A percentile compares a stretch with the other conserved stretches of the same genome.
Conservation (phyloP, 23 tunicate genomes). For the Trididemnum nubilum region DNA sequence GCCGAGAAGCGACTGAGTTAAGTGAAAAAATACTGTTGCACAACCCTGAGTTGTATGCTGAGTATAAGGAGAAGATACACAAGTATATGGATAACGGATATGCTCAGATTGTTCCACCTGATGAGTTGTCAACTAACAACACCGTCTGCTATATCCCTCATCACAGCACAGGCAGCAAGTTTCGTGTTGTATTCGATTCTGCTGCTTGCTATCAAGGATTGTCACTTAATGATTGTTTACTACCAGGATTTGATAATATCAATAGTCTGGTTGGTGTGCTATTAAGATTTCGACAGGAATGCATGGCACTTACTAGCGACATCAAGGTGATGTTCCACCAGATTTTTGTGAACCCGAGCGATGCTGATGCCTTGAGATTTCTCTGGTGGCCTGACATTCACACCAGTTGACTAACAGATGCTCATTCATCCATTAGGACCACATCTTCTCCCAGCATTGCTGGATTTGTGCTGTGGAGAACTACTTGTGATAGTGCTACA, state of each 20-base stretch:
- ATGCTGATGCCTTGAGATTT: conserved; percentile 30
- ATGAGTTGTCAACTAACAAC: not conserved
- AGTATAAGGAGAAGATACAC: conserved; percentile 10
- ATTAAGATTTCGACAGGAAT: not conserved
- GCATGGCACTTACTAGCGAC: not conserved
- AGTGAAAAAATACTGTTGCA: not conserved
- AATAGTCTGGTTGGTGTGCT: conserved; percentile 4
- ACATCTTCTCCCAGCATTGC: conserved; percentile 47
- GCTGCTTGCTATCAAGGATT: not conserved
- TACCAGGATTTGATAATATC: conserved; percentile 12
- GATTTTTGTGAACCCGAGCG: conserved; percentile 9
- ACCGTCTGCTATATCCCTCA: conserved; percentile 24
- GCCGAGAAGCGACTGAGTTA: not conserved
- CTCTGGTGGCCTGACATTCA: not conserved
- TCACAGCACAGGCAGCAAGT: conserved; percentile 9
- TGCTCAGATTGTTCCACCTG: not conserved
- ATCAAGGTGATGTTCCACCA: conserved; percentile 42
- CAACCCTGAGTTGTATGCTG: not conserved
- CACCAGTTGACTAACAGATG: conserved; percentile 33
- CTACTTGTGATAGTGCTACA: conserved; percentile 21
- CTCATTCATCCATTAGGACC: conserved; percentile 35
- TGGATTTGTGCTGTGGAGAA: conserved; percentile 12
- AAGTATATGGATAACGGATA: not conserved
- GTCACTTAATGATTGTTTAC: conserved; percentile 3
- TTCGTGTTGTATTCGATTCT: conserved; percentile 23